phyloP scores from a whole-genome alignment of 2,888 invertebrate species.

The Rhagonycha fulva region DNA sequence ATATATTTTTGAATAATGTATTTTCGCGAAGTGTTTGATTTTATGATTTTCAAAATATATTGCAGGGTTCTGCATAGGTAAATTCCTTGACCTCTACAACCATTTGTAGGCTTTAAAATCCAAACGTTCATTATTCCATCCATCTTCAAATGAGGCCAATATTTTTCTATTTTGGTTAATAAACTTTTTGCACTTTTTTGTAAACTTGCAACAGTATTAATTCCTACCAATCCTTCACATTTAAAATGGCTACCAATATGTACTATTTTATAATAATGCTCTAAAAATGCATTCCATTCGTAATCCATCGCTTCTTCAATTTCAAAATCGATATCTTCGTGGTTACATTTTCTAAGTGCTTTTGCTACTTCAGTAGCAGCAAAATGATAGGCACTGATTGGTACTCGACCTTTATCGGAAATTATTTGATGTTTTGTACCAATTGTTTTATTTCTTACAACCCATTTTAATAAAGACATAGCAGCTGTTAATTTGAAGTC shows the following conservation, averaged over 20 bases:
- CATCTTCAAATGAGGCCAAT: slow-evolving; percentile 66
- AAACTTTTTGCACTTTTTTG: slow-evolving; percentile 60
- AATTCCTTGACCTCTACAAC: slow-evolving; percentile 83
- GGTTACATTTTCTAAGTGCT: slow-evolving; percentile 61
- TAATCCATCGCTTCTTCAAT: slow-evolving; percentile 52
- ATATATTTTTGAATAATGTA: slow-evolving; percentile 91
- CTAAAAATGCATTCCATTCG: slow-evolving; percentile 72
- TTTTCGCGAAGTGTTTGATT: slow-evolving; percentile 62
- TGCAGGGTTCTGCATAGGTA: slow-evolving; percentile 75
- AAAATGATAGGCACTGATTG: slow-evolving; percentile 66
- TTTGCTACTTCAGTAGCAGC: slow-evolving; percentile 74
- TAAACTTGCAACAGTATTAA: slow-evolving; percentile 38
- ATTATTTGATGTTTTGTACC: slow-evolving; percentile 51
- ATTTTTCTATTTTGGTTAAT: slow-evolving; percentile 62
- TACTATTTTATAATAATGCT: slow-evolving; percentile 67
- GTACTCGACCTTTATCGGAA: slow-evolving; percentile 59
- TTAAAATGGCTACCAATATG: slow-evolving; percentile 62
- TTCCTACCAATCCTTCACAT: slow-evolving; percentile 44
- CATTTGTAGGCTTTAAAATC: slow-evolving; percentile 87
- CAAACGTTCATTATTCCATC: slow-evolving; percentile 86
- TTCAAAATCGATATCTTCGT: slow-evolving; percentile 67
- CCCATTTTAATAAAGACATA: slow-evolving; percentile 72
- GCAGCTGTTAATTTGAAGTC: slow-evolving; percentile 83
- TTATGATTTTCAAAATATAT: slow-evolving; percentile 68
- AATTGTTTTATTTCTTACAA: slow-evolving; percentile 46